A percentile compares a stretch with the other conserved stretches of the same genome.
Conservation (phyloP, 1,140 invertebrate species). For the Linepithema humile region DNA sequence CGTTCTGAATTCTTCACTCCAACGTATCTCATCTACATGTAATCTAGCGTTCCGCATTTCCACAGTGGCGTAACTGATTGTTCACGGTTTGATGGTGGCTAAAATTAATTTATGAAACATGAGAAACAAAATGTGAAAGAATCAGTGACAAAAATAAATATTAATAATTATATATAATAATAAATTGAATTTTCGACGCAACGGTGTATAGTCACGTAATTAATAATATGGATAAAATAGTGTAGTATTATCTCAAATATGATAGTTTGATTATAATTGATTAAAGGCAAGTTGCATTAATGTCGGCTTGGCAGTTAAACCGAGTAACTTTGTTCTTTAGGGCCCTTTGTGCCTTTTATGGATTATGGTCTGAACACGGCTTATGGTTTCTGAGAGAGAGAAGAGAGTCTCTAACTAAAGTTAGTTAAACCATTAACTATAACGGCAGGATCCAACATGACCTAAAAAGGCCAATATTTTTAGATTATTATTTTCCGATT, state of each 20-base stretch:
- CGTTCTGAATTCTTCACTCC: background rate
- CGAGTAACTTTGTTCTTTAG: conserved; percentile 2
- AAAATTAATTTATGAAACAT: background rate
- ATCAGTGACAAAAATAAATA: background rate
- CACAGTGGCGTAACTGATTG: too few species aligned
- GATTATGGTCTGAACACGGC: background rate
- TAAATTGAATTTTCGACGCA: background rate
- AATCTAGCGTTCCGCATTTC: background rate
- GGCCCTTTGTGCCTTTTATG: background rate
- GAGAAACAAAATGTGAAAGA: background rate
- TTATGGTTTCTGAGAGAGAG: background rate
- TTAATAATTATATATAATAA: background rate
- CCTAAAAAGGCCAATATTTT: background rate
- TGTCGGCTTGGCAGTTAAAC: background rate
- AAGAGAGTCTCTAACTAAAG: background rate
- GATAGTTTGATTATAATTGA: background rate
- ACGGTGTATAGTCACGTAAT: background rate
- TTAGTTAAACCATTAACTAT: conserved; percentile 7
- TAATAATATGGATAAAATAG: background rate
- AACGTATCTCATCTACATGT: background rate
- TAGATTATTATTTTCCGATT: background rate
- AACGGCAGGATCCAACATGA: background rate
- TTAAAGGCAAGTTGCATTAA: conserved; percentile 3
- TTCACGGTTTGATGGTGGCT: background rate
- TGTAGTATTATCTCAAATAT: background rate